Percentiles rank a stretch among this genome's conserved stretches.
Conservation (phyloP, 1,140 invertebrate species). For the Mizuhopecten yessoensis region DNA sequence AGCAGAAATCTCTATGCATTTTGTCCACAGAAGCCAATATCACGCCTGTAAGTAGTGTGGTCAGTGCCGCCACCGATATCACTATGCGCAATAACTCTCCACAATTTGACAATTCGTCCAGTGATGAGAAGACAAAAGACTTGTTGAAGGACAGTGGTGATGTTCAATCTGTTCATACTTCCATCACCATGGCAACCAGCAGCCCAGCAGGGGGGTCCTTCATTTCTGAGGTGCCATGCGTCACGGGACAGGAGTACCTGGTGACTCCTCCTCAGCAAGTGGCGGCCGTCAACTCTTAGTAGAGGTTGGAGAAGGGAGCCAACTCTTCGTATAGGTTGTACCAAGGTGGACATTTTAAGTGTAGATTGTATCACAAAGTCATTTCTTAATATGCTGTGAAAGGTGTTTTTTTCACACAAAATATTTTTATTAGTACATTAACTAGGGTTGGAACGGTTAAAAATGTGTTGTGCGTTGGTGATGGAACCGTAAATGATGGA, state of each 20-base stretch:
- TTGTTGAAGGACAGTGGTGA: not conserved
- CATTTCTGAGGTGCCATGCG: not conserved
- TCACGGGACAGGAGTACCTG: not conserved
- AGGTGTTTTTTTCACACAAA: too few species aligned
- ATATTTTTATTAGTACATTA: too few species aligned
- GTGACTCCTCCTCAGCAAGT: constrained; percentile 6
- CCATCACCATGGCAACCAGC: not conserved
- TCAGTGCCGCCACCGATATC: not conserved
- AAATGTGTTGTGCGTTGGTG: too few species aligned
- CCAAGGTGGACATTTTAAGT: too few species aligned
- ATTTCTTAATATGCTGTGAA: too few species aligned
- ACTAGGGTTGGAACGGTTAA: too few species aligned
- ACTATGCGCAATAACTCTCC: not conserved
- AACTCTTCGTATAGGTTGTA: too few species aligned
- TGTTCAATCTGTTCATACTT: too few species aligned
- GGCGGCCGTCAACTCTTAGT: not conserved
- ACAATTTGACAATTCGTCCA: too few species aligned
- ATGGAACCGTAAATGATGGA: too few species aligned
- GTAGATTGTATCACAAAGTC: too few species aligned
- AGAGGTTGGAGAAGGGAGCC: too few species aligned
- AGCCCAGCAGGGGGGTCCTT: not conserved
- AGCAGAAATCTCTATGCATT: not conserved
- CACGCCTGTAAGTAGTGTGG: not conserved
- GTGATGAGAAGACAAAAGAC: not conserved
- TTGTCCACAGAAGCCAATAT: not conserved